Evolutionary conservation across 2,888 invertebrate species (phyloP).

Genomic region (Noctua pronuba): DNA sequence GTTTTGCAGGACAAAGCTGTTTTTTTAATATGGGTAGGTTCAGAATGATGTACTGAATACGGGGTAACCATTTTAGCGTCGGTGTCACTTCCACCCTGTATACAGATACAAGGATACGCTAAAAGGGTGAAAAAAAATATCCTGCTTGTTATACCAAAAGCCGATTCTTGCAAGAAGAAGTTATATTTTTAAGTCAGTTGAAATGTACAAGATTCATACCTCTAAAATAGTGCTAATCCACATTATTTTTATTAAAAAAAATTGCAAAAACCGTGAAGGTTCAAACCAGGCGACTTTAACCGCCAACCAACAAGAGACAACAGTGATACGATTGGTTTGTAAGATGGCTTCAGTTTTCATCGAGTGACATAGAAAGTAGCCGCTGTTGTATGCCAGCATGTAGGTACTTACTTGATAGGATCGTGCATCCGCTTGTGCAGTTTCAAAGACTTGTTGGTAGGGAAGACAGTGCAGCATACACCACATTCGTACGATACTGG

Average conservation of each 20-base stretch:
- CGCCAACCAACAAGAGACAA: background rate
- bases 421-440: conserved; percentile 94
- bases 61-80: no score
- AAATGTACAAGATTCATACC: background rate
- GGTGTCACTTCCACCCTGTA: no score
- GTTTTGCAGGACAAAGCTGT: no score
- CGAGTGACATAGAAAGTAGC: background rate
- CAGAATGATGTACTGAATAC: no score
- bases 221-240: background rate
- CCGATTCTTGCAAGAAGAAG: background rate
- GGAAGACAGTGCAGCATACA: conserved; percentile 93
- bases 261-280: background rate
- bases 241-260: background rate
- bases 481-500: conserved; percentile 88
- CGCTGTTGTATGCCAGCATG: background rate
- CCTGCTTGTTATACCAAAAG: background rate
- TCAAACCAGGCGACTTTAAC: background rate
- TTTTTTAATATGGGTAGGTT: no score
- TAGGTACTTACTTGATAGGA: conserved; percentile 89
- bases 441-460: conserved; percentile 92
- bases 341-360: background rate
- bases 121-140: background rate
- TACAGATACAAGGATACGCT: no score
- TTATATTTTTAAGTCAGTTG: background rate
- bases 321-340: background rate